Percentiles rank a stretch among this genome's conserved stretches.
These are phyloP conservation scores for Tauraco hartlaubi DNA, from an alignment of 2,797 vertebrate genomes.

Conservation along the genomic window DNA sequence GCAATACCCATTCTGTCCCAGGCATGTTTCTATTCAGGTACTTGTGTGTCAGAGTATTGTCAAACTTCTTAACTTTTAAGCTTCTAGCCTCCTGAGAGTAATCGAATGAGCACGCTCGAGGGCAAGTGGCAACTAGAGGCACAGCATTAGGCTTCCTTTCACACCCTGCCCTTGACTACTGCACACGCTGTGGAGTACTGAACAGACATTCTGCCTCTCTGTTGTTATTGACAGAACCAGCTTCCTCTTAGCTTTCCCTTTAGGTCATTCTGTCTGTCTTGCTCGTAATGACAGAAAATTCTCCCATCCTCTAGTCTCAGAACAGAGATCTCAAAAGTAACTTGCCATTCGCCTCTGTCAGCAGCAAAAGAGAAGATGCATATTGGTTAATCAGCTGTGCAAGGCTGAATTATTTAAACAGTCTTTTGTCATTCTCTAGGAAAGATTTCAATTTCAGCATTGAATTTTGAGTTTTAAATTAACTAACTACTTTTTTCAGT, in stretches of 20 bases:
- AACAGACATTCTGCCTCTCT: not conserved
- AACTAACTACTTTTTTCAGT: slow-evolving; percentile 78
- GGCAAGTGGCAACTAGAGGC: not conserved
- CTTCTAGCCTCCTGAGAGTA: not conserved
- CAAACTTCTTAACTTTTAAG: slow-evolving; percentile 11
- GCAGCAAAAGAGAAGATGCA: not conserved
- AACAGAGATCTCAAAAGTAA: not conserved
- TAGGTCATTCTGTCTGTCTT: not conserved
- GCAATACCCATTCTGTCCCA: not conserved
- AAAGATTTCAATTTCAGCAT: slow-evolving; percentile 78
- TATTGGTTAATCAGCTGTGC: slow-evolving; percentile 74
- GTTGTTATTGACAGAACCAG: not conserved
- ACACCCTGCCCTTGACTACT: not conserved
- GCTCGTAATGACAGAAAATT: not conserved
- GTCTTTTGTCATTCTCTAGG: slow-evolving; percentile 69
- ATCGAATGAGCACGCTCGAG: not conserved
- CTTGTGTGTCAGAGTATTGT: not conserved
- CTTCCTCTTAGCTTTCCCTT: not conserved
- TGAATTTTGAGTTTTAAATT: slow-evolving; percentile 83
- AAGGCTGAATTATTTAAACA: slow-evolving; percentile 75
- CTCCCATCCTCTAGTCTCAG: not conserved
- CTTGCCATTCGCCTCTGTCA: not conserved
- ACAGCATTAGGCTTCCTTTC: not conserved
- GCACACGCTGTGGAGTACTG: not conserved
- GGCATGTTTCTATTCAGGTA: not conserved